Base-by-base conservation (phyloP, 2,797 vertebrate genomes). In the Balearica regulorum region DNA sequence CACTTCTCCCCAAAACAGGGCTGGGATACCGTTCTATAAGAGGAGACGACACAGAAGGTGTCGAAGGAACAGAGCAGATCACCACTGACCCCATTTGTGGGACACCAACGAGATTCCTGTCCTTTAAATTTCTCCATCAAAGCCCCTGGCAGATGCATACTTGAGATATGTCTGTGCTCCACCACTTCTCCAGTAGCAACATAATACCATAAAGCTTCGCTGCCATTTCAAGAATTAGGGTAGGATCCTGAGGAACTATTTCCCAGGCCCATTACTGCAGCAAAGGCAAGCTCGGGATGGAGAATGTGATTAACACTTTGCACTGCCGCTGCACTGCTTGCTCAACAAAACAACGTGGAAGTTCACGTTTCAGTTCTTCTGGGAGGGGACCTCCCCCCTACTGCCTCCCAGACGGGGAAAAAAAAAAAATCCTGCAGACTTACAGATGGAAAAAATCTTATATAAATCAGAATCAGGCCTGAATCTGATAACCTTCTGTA, bases 211-310 rank as follows among this genome's bases (percentile, higher is more conserved):
- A 57, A 31, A 89, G 76, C 76, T 78, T 61, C 31, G 29, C 53
- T 8, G 29, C 6, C 6, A 94, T 85, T 60, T 87, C 91, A 90
- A 55, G 91, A 93, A 94, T 90, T 77, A 78, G 80, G 87, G 94
- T 11, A 83, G 91, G 93, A 88, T 71, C 94, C 62, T 12, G 21
- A 81, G 31, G 35, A 93, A 68, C 72, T 41, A 39, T 78, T 93
- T 88, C 91, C 77, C 84, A 92, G 82, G 73, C 71, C 72, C 62
- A 46, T 78, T 43, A 69, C 44, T 11, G 65, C 33, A 5, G 79
- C 3, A 4, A 77, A 51, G 57, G 51, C 7, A 2, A 90, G 86
- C 58, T 35, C 2, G 3, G 87, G 60, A 58, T 57, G 54, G 60
- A 86, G 61, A 85, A 86, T 9, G 75, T 0, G 53, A 83, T 89